These are phyloP conservation scores for Ianthella basta DNA, from an alignment of 37 sponge, comb jelly and placozoan genomes.

Conservation along the genomic window DNA sequence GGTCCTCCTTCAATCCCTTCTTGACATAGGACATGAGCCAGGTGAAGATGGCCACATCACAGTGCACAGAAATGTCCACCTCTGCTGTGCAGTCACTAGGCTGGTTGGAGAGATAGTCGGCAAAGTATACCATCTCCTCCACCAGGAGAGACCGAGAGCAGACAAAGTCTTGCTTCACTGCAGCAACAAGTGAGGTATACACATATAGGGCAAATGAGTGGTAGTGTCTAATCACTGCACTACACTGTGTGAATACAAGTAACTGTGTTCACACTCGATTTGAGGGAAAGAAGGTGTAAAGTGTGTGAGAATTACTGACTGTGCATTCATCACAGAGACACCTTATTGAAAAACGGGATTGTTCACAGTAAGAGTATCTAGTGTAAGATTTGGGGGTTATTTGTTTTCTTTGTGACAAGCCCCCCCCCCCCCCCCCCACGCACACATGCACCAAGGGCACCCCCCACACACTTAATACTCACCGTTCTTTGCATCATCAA, in stretches of 20 bases:
- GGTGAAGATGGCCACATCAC: conserved; percentile 91
- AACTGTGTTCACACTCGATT: neutral
- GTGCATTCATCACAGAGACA: no score
- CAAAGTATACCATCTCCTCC: conserved; percentile 92
- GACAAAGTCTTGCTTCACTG: conserved; percentile 81
- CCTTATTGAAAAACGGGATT: no score
- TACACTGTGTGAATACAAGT: neutral
- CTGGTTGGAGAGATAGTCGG: conserved; percentile 73
- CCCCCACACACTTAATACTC: conserved; percentile 5
- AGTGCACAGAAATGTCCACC: conserved; percentile 97
- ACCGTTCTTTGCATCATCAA: conserved; percentile 89
- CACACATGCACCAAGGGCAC: no score
- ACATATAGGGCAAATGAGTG: neutral
- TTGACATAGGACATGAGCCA: conserved; percentile 95
- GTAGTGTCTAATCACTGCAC: neutral
- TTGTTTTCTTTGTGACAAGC: neutral
- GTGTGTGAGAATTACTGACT: no score
- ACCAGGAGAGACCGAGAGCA: conserved; percentile 89
- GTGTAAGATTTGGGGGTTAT: neutral
- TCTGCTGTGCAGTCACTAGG: conserved; percentile 19
- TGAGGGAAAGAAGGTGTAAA: no score
- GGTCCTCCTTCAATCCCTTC: conserved; percentile 66
- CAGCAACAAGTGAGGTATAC: neutral
- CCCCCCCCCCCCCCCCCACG: no score
- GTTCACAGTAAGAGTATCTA: no score